These are phyloP conservation scores for Tholera decimalis DNA, from an alignment of 2,888 invertebrate genomes.

Conservation along the genomic window DNA sequence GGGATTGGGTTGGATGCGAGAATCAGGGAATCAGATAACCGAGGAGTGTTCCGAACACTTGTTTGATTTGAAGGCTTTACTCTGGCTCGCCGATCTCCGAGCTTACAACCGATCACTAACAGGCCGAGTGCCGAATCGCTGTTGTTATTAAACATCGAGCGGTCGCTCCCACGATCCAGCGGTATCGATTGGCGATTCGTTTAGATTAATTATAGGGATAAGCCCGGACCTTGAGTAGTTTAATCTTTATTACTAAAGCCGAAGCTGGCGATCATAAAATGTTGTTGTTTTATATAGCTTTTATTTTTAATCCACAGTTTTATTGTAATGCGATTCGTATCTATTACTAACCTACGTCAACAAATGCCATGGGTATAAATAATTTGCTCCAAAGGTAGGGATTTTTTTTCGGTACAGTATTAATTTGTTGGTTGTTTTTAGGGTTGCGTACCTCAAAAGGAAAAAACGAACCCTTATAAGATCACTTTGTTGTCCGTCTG, in stretches of 20 bases:
- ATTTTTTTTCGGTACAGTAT: too few relatives aligned
- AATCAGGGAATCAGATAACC: constrained; percentile 76
- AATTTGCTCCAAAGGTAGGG: too few relatives aligned
- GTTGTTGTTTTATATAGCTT: constrained; percentile 25
- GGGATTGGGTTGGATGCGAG: constrained; percentile 67
- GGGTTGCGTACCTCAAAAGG: too few relatives aligned
- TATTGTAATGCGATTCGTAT: constrained; percentile 19
- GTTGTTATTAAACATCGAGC: constrained; percentile 59
- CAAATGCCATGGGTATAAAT: background rate
- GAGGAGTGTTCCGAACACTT: constrained; percentile 76
- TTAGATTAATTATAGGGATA: constrained; percentile 60
- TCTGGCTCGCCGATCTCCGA: constrained; percentile 53
- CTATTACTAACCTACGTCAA: constrained; percentile 17
- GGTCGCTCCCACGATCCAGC: constrained; percentile 39
- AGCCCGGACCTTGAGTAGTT: constrained; percentile 48
- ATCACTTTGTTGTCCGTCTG: too few relatives aligned
- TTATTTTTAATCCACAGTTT: constrained; percentile 19
- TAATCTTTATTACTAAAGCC: constrained; percentile 49
- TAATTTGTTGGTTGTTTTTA: too few relatives aligned
- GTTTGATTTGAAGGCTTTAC: constrained; percentile 80
- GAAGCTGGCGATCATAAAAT: constrained; percentile 44
- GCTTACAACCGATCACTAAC: constrained; percentile 76
- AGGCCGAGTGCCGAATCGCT: constrained; percentile 63
- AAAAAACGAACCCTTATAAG: too few relatives aligned
- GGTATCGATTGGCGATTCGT: constrained; percentile 49